phyloP scores from a whole-genome alignment of 2,888 invertebrate species.

The Gastrophysa polygoni region DNA sequence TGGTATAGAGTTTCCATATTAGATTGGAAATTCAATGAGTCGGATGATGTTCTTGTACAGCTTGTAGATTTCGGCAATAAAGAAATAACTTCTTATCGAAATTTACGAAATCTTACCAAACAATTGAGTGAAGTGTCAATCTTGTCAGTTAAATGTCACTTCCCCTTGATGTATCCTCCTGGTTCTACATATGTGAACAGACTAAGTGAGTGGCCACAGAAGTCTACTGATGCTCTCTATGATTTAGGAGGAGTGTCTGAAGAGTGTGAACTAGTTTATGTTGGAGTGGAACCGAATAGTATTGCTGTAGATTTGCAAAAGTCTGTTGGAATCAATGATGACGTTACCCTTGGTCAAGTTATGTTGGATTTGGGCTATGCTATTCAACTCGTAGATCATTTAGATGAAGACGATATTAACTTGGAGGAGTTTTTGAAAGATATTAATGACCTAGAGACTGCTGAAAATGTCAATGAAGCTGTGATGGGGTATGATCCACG shows the following conservation, averaged over 20 bases:
- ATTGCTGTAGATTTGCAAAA: conserved; percentile 40
- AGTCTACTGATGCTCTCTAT: conserved; percentile 33
- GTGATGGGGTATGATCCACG: conserved; percentile 48
- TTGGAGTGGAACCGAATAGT: conserved; percentile 30
- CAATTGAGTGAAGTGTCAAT: conserved; percentile 39
- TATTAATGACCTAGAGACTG: conserved; percentile 34
- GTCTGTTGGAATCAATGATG: conserved; percentile 16
- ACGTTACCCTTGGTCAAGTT: conserved; percentile 38
- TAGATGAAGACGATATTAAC: conserved; percentile 36
- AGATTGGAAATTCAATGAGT: conserved; percentile 37
- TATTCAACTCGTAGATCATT: conserved; percentile 36
- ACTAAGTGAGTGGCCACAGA: conserved; percentile 38
- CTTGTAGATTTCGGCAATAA: conserved; percentile 45
- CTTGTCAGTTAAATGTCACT: conserved; percentile 42
- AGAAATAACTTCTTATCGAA: conserved; percentile 30
- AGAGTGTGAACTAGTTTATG: conserved; percentile 33
- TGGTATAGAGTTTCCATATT: conserved; percentile 43
- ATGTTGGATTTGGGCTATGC: conserved; percentile 40
- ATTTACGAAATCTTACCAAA: conserved; percentile 35
- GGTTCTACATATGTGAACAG: conserved; percentile 33
- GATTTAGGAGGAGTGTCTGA: conserved; percentile 26
- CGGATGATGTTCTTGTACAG: conserved; percentile 37
- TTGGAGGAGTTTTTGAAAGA: conserved; percentile 39
- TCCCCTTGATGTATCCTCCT: conserved; percentile 42
- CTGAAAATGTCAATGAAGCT: conserved; percentile 47